A percentile compares a stretch with the other conserved stretches of the same genome.
Conservation (phyloP, 1,140 invertebrate genomes). For the Carcinoscorpius rotundicauda region DNA sequence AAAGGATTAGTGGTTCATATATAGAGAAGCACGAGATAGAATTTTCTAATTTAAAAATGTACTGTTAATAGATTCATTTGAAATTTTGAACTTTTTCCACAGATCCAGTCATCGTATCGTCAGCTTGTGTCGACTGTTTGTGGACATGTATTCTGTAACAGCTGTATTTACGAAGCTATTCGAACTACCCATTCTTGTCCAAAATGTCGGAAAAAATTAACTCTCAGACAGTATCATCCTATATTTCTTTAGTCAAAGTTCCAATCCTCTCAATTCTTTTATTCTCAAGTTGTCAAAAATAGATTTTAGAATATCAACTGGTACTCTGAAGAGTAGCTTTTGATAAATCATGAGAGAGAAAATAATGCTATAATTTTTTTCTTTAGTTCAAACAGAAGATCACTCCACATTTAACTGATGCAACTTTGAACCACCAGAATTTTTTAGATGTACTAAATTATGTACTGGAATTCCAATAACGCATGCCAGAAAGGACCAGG, state of each 20-base stretch:
- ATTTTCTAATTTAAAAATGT: too few species aligned
- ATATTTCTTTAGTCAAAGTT: background rate
- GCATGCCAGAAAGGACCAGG: too few species aligned
- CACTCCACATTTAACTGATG: too few species aligned
- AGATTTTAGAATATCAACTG: background rate
- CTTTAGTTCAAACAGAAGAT: background rate
- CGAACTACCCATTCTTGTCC: conserved; percentile 1
- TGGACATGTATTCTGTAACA: background rate
- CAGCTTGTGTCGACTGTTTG: background rate
- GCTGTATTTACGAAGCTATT: background rate
- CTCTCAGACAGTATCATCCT: background rate
- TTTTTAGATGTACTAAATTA: too few species aligned
- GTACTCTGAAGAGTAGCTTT: background rate
- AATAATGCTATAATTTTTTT: background rate
- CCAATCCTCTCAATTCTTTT: background rate
- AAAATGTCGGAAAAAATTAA: conserved; percentile 2
- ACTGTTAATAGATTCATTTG: too few species aligned
- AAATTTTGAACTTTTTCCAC: too few species aligned
- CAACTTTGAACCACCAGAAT: too few species aligned
- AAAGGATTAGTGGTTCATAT: too few species aligned
- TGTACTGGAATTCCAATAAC: too few species aligned
- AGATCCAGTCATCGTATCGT: background rate
- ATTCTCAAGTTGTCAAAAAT: background rate
- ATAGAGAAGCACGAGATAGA: too few species aligned
- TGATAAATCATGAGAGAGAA: background rate